phyloP scores from a whole-genome alignment of 2,113 vertebrate genomes.

The Gavialis gangeticus region DNA sequence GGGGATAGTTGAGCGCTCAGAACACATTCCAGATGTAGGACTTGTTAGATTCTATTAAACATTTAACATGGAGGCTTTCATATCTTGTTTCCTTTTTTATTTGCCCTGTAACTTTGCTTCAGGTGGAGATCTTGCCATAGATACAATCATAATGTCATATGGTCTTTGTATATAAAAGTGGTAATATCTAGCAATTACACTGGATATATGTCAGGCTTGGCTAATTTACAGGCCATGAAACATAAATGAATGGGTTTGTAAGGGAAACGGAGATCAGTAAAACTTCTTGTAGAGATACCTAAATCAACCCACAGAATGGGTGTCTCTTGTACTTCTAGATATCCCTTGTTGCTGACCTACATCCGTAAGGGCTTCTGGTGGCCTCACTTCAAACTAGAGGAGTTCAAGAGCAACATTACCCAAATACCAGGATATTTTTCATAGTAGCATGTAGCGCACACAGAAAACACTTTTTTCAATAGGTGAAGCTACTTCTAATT shows the following conservation, averaged over 20 bases:
- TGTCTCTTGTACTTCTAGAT: not conserved
- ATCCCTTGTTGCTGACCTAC: not conserved
- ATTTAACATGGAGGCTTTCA: not conserved
- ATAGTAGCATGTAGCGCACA: not conserved
- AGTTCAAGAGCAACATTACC: not conserved
- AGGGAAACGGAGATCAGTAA: not conserved
- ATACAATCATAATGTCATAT: no score
- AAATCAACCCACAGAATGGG: not conserved
- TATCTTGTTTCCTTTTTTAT: not conserved
- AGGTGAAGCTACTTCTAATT: not conserved
- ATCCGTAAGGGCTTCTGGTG: not conserved
- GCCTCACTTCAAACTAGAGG: not conserved
- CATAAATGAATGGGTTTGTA: not conserved
- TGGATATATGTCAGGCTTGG: not conserved
- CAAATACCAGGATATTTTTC: not conserved
- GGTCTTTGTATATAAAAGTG: no score
- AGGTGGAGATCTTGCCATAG: not conserved
- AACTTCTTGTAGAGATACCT: not conserved
- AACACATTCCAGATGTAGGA: not conserved
- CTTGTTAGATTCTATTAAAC: no score
- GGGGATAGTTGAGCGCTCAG: not conserved
- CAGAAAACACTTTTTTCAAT: not conserved
- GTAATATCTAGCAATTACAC: not conserved
- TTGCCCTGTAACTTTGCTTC: not conserved
- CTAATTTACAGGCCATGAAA: not conserved